These are phyloP conservation scores for Neotoma lepida DNA, from an alignment of 2,113 vertebrate species.

Conservation along the genomic window DNA sequence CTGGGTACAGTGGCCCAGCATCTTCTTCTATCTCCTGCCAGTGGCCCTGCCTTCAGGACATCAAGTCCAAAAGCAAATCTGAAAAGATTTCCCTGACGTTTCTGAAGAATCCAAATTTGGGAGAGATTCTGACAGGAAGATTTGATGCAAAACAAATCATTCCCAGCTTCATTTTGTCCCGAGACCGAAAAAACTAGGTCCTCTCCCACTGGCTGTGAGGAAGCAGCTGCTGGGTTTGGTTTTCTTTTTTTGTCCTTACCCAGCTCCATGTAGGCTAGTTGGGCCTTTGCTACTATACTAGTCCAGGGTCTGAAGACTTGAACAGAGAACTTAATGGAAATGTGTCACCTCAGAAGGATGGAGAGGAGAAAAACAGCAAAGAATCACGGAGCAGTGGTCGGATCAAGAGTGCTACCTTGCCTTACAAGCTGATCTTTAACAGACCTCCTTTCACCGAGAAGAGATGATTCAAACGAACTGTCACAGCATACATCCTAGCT, in stretches of 20 bases:
- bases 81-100: not conserved
- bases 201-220: not conserved
- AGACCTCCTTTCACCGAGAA: not conserved
- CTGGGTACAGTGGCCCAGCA: not conserved
- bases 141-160: not conserved
- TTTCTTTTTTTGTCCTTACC: not conserved
- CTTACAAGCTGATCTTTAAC: not conserved
- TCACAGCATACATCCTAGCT: not conserved
- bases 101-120: not conserved
- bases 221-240: not conserved
- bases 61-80: slow-evolving; percentile 25
- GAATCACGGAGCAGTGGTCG: not conserved
- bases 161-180: not conserved
- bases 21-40: not conserved
- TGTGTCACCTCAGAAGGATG: not conserved
- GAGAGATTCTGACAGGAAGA: slow-evolving; percentile 2
- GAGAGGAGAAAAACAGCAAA: not conserved
- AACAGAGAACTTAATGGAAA: not conserved
- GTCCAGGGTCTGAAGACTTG: not conserved
- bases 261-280: rapidly evolving
- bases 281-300: not conserved
- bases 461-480: not conserved
- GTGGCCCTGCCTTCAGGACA: not conserved
- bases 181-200: not conserved
- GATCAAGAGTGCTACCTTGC: not conserved